Evolutionary conservation across 1,140 invertebrate genomes (phyloP), one percentile per base, ranked within the genome.

Genomic region (Drosophila trapezifrons): DNA sequence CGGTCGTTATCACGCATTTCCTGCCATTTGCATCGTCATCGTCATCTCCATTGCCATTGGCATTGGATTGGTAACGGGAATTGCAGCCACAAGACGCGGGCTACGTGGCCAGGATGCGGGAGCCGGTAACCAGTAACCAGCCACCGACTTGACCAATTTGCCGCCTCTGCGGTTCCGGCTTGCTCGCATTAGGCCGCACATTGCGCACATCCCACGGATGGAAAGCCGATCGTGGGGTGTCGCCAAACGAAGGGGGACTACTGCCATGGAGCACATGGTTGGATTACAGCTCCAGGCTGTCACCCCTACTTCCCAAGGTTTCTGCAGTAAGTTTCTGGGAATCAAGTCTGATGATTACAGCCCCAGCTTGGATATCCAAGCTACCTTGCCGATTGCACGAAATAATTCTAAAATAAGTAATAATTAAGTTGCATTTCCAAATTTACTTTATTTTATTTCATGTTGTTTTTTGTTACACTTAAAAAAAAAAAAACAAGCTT

Each of bases 1-100:
- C 76, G 66, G 83, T 87, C 79, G 83, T 87, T 87, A 87, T 87
- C 83, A 87, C 84, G 83, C 83, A 89, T 87, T 87, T 87, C 83
- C 80, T 89, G 80, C 84, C 84, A 87, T 87, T 87, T 87, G 76
- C 82, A 78, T 66, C 63, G 59, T 55, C 70, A 82, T 63, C 54
- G 7, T 25, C 59, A 40, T 63, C 18, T 47, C 59, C 60, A 58
- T 35, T 49, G 66, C 54, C 64, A 52, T 57, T 56, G 65, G 32
- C 57, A 57, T 75, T 63, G 65, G 62, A 66, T 45, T 51, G 51
- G 71, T 67, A 65, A 35, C 54, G 43, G 52, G 40, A 51, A 57
- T 40, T 55, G 49, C 60, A 47, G 65, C 66, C 65, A 40, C 51
- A 71, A 71, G 67, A 71, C 67, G 47, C 64, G 51, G 49, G 46